Evolutionary conservation across 2,113 vertebrate species (phyloP).

Genomic region (Melanerpes aurifrons): DNA sequence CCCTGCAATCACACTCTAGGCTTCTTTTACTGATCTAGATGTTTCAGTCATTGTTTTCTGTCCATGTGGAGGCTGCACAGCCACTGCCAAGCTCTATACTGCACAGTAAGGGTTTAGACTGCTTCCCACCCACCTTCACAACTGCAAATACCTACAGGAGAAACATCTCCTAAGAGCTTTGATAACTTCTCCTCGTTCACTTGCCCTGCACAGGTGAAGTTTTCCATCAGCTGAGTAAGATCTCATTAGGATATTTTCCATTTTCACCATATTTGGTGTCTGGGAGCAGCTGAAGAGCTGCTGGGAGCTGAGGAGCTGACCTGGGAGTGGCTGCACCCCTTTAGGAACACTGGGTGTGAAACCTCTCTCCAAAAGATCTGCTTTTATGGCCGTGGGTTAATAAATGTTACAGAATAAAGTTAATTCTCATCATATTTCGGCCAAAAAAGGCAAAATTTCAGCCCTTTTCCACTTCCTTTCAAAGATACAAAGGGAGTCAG

Average conservation of each 20-base stretch:
- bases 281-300: neutral
- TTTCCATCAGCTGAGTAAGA: neutral
- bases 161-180: neutral
- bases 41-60: neutral
- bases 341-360: neutral
- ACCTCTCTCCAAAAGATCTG: neutral
- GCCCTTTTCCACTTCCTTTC: neutral
- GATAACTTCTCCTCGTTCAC: neutral
- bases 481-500: neutral
- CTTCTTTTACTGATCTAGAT: rapidly evolving
- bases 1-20: neutral
- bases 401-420: neutral
- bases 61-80: rapidly evolving
- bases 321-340: neutral
- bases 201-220: neutral
- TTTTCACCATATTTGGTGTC: neutral
- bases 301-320: neutral
- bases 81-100: neutral
- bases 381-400: neutral
- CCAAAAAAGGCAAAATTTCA: neutral
- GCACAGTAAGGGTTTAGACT: neutral
- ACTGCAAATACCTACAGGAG: neutral
- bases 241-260: neutral
- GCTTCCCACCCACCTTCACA: neutral
- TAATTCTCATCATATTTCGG: rapidly evolving